Base-by-base conservation (phyloP, 1,140 invertebrate genomes). In the Bombus superbus region DNA sequence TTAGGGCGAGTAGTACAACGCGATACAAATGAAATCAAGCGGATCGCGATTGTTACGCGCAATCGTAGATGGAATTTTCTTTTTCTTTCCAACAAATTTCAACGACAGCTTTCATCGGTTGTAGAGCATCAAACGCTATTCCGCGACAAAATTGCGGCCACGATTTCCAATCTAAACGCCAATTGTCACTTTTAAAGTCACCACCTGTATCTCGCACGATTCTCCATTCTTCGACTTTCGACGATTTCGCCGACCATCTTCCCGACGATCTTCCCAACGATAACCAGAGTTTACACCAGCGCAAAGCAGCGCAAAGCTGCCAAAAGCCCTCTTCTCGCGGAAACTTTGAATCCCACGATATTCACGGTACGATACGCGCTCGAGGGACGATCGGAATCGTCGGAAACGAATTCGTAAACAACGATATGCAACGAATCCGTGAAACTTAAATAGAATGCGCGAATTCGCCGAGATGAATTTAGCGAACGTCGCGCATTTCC, bases 291-390 rank as follows among this genome's bases (percentile, higher is more conserved):
- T 69, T 57, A 38, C 57, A 28, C 2, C 40, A 18, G 18, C 40
- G 6, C 59, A 6, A 44, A 35, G 25, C 32, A 35, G 10, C 40
- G 11, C 59, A 6, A 44, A 66, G n/a, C n/a, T 40, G 40, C 2
- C 28, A 6, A 53, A 75, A 75, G 73, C 57, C 57, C 28, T 77
- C 53, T 22, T 13, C 59, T 8, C 40, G 59, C 28, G 74, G n/a
- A 82, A 82, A 82, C 81, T 83, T 83, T 35, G 73, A 83, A 57
- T 83, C 73, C 62, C 73, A 83, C 28, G 81, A 32, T 8, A 76
- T n/a, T 66, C 59, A 28, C 18, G 66, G 28, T 11, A 62, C n/a
- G 47, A 10, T 28, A 22, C 22, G 47, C 47, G 75, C 44, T 73
- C 13, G 4, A n/a, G 8, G 9, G 40, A 28, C 64, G 40, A 22